Conservation (phyloP, 2,113 vertebrate species). For the Chitala chitala region DNA sequence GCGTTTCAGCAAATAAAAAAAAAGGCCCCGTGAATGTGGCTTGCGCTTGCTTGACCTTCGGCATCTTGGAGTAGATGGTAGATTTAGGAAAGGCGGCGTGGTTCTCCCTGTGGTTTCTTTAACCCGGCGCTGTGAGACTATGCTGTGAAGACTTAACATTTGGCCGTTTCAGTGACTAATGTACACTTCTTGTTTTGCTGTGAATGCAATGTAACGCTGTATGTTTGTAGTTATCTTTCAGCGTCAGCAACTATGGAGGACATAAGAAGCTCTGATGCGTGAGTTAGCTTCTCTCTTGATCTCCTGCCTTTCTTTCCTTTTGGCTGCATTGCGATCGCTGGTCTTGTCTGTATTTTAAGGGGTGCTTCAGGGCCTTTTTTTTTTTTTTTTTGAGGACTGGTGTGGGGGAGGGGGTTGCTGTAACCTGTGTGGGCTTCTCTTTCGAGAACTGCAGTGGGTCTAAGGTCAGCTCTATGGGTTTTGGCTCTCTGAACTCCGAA, state of each 20-base stretch:
- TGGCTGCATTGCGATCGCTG: not conserved
- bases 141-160: not conserved
- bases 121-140: not conserved
- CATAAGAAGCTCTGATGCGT: constrained; percentile 69
- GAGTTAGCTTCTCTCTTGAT: not conserved
- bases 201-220: constrained; percentile 56
- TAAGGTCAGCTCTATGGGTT: not conserved
- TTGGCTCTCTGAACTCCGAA: not conserved
- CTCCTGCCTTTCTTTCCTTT: not conserved
- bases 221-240: constrained; percentile 81
- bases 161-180: not conserved
- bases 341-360: not conserved
- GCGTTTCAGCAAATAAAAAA: too few species aligned
- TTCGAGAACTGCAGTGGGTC: not conserved
- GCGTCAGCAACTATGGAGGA: constrained; percentile 81
- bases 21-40: not conserved
- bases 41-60: not conserved
- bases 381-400: too few species aligned
- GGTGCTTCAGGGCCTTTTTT: too few species aligned
- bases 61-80: not conserved
- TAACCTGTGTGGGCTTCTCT: too few species aligned
- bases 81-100: not conserved
- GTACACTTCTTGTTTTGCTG: constrained; percentile 16
- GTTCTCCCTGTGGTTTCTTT: not conserved
- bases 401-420: too few species aligned